phyloP scores from a whole-genome alignment of 2,888 invertebrate genomes.

The Aromia moschata region DNA sequence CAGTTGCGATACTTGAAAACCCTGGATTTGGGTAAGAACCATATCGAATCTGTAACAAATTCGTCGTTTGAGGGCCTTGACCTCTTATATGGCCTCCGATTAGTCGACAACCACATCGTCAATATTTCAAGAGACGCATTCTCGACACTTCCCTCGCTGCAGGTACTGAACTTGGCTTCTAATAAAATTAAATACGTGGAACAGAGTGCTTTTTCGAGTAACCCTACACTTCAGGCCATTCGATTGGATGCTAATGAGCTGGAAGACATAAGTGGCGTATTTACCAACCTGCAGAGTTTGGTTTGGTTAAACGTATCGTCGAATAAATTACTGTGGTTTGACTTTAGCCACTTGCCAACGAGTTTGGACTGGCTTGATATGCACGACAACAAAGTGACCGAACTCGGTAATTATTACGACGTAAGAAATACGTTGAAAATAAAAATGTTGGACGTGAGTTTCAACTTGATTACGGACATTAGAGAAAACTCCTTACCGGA shows the following conservation, averaged over 20 bases:
- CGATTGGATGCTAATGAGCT: conserved; percentile 81
- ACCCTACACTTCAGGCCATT: conserved; percentile 78
- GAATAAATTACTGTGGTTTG: conserved; percentile 81
- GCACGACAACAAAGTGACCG: conserved; percentile 80
- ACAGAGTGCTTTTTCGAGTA: conserved; percentile 79
- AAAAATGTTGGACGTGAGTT: conserved; percentile 81
- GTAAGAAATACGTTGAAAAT: conserved; percentile 72
- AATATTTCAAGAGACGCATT: conserved; percentile 81
- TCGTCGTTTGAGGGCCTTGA: conserved; percentile 78
- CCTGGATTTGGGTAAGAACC: conserved; percentile 84
- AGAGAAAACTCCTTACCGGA: conserved; percentile 77
- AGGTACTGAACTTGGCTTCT: conserved; percentile 82
- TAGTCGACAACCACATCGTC: conserved; percentile 82
- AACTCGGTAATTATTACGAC: conserved; percentile 78
- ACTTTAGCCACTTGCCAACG: conserved; percentile 80
- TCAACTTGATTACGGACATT: conserved; percentile 75
- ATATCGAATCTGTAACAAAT: conserved; percentile 75
- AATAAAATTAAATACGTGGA: conserved; percentile 82
- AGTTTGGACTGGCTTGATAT: conserved; percentile 84
- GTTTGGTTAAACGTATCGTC: conserved; percentile 85
- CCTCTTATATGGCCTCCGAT: conserved; percentile 77
- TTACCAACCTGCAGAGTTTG: conserved; percentile 76
- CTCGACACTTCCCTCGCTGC: conserved; percentile 74
- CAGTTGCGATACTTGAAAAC: conserved; percentile 77
- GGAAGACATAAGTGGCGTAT: conserved; percentile 80